Conservation (phyloP, 2,113 vertebrate genomes). For the Bothrops jararaca region DNA sequence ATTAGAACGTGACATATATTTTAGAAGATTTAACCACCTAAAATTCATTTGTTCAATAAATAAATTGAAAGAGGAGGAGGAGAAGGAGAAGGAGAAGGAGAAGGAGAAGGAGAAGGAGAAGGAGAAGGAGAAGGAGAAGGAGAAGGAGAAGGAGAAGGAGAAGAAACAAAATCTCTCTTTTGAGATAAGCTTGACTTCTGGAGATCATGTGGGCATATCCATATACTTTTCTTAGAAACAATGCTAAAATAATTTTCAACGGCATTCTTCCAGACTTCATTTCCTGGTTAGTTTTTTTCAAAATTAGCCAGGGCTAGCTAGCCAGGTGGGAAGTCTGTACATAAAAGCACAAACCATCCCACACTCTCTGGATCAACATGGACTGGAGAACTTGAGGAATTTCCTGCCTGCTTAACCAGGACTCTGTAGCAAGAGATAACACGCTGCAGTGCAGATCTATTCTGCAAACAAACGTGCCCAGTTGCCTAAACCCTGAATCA, state of each 20-base stretch:
- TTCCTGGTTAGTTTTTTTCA: background rate
- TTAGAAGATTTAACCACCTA: background rate
- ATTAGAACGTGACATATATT: background rate
- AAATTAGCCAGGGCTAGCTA: background rate
- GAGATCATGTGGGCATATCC: background rate
- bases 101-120: background rate
- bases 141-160: too few relatives aligned
- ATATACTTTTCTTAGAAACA: background rate
- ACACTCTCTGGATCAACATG: slow-evolving; percentile 51
- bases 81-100: background rate
- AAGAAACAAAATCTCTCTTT: background rate
- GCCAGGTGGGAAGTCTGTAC: background rate
- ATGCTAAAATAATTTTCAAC: background rate
- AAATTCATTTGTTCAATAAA: background rate
- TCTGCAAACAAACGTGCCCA: slow-evolving; percentile 82
- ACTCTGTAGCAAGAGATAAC: slow-evolving; percentile 71
- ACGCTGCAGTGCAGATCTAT: slow-evolving; percentile 81
- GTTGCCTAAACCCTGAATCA: slow-evolving; percentile 79
- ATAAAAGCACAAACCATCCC: slow-evolving; percentile 37
- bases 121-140: background rate
- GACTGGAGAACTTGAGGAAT: slow-evolving; percentile 60
- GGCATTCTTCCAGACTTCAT: background rate
- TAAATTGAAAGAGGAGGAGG: background rate
- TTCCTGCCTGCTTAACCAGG: slow-evolving; percentile 63
- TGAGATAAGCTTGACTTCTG: background rate